These are phyloP conservation scores for Stenurella melanura DNA, from an alignment of 2,888 invertebrate species.

Conservation along the genomic window DNA sequence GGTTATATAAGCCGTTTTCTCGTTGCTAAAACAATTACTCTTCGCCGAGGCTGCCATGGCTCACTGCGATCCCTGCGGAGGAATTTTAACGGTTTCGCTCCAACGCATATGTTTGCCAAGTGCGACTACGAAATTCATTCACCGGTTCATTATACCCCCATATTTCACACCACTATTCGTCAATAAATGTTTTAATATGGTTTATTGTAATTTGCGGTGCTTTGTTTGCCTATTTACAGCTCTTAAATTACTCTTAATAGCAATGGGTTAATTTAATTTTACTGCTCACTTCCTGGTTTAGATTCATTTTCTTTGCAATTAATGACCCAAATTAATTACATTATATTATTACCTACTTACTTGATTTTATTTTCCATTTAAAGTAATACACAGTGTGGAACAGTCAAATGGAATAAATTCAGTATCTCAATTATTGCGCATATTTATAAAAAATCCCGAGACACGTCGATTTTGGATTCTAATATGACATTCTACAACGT, in stretches of 20 bases:
- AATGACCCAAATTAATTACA: background rate
- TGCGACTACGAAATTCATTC: constrained; percentile 26
- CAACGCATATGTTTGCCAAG: constrained; percentile 1
- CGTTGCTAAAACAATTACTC: constrained; percentile 32
- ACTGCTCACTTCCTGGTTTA: constrained; percentile 15
- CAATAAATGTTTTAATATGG: constrained; percentile 34
- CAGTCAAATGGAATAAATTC: too few relatives aligned
- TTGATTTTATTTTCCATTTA: background rate
- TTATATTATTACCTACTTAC: background rate
- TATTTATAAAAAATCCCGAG: too few relatives aligned
- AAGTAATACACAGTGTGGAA: too few relatives aligned
- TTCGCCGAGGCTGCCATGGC: constrained; percentile 17
- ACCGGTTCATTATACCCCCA: constrained; percentile 32
- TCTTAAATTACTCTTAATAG: constrained; percentile 27
- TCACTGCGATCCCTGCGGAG: constrained; percentile 23
- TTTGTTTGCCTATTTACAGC: constrained; percentile 28
- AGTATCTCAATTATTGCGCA: too few relatives aligned
- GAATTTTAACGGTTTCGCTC: constrained; percentile 26
- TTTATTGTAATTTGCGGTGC: constrained; percentile 28
- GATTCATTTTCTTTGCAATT: constrained; percentile 1
- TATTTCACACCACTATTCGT: constrained; percentile 28
- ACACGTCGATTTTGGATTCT: too few relatives aligned
- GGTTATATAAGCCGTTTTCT: constrained; percentile 32
- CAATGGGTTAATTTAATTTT: constrained; percentile 24
- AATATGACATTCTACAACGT: too few relatives aligned